Base-by-base conservation (phyloP, 2,797 vertebrate genomes). In the Lacerta bilineata region DNA sequence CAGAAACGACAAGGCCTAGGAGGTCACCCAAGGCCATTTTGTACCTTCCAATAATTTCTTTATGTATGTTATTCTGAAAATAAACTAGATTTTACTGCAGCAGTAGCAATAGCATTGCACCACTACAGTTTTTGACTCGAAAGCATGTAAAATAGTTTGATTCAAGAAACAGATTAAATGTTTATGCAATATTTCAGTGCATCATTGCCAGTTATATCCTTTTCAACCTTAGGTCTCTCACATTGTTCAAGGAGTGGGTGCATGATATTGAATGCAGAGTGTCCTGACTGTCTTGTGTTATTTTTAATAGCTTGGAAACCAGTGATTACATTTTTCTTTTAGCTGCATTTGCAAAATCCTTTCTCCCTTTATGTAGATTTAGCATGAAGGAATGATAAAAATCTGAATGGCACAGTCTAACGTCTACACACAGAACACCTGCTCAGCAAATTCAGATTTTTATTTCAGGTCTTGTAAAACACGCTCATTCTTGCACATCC, bases 381-480 rank as follows among this genome's bases (percentile, higher is more conserved):
- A 39, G 36, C 43, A 71, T 11, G 33, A 64, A 61, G 64, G 4
- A 59, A 55, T 74, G 76, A 61, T 17, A 87, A 36, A 2, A 81
- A 50, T 68, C 9, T n/a, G 2, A 69, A 10, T 0, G 18, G 8
- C 29, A 33, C 25, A 1, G 2, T 29, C 23, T 68, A 80, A 83
- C 75, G 64, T 20, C 8, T 41, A 55, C 36, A 69, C 46, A 85
- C 11, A 29, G 59, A 83, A 76, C 36, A 15, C 2, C 15, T 5
- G 0, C 4, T 4, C 59, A 82, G 0, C 15, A 46, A 39, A 59
- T 29, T 43, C 59, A 64, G 41, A 68, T 71, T 85, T 81, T 79
- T 50, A 55, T 1, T 91, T 86, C 82, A 39, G 27, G 69, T 81
- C 77, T 20, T 74, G 80, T 80, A 43, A 8, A 85, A 87, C 43